Evolutionary conservation across 2,888 invertebrate species (phyloP).

Genomic region (Strigamia maritima): DNA sequence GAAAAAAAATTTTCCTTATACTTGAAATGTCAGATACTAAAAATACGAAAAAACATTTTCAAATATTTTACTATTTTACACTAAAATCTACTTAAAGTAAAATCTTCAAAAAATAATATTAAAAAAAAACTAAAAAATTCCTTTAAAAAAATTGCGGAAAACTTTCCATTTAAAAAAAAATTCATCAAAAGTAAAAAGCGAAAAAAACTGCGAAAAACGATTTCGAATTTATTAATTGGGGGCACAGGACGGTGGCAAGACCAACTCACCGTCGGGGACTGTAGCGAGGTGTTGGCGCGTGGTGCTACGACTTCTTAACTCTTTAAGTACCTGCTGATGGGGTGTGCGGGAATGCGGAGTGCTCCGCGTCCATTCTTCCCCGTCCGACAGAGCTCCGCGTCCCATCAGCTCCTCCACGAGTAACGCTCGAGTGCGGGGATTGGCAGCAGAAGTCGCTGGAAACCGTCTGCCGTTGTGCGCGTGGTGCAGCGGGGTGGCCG

Average conservation of each 20-base stretch:
- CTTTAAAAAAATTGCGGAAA: no score
- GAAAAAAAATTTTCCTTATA: no score
- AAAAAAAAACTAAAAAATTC: no score
- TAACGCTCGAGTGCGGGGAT: constrained; percentile 33
- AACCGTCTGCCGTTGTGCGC: background rate
- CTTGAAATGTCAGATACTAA: no score
- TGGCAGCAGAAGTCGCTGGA: constrained; percentile 15
- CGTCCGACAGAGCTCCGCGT: constrained; percentile 36
- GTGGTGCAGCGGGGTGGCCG: background rate
- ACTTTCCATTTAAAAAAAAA: no score
- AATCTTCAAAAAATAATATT: no score
- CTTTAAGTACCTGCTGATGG: constrained; percentile 34
- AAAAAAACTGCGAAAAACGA: background rate
- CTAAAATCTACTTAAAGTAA: no score
- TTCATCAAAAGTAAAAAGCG: background rate
- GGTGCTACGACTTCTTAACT: constrained; percentile 13
- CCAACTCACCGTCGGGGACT: constrained; percentile 29
- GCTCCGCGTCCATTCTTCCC: constrained; percentile 34
- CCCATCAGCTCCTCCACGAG: constrained; percentile 37
- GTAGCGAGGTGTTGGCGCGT: constrained; percentile 7
- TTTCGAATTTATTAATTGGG: no score
- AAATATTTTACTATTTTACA: no score
- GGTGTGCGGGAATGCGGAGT: background rate
- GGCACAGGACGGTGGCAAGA: background rate
- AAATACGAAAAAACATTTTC: no score